Percentiles rank a stretch among this genome's conserved stretches.
phyloP scores from a whole-genome alignment of 2,888 invertebrate species.

The Scaptodrosophila latifasciaeformis region DNA sequence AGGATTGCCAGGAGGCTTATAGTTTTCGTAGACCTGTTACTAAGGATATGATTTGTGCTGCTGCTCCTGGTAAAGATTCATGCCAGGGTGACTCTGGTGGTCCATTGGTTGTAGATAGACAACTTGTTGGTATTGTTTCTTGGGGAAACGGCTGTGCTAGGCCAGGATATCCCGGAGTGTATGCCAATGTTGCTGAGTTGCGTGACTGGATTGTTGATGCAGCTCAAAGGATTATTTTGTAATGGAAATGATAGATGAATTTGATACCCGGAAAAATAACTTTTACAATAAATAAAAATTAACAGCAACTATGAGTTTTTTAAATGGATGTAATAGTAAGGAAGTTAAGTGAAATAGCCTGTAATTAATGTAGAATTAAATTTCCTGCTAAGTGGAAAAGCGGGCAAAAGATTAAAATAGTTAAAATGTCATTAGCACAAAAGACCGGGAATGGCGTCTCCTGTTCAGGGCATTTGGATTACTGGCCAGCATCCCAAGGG shows the following conservation, averaged over 20 bases:
- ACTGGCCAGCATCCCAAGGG: not conserved
- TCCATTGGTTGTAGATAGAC: too few relatives aligned
- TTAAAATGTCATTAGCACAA: constrained; percentile 49
- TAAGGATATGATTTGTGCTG: too few relatives aligned
- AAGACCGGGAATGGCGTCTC: constrained; percentile 12
- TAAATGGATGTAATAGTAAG: too few relatives aligned
- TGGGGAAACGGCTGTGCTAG: too few relatives aligned
- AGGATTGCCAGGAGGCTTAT: too few relatives aligned
- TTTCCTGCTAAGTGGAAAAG: constrained; percentile 5
- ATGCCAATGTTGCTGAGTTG: constrained; percentile 2
- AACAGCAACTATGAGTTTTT: constrained; percentile 4
- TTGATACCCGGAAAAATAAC: not conserved
- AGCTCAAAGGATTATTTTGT: constrained; percentile 30
- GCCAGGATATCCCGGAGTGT: too few relatives aligned
- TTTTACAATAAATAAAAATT: constrained; percentile 3
- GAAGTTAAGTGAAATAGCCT: constrained; percentile 23
- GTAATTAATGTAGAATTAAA: constrained; percentile 25
- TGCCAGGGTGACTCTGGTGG: too few relatives aligned
- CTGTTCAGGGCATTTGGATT: not conserved
- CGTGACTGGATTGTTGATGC: constrained; percentile 19
- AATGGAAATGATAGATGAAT: not conserved
- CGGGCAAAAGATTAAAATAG: constrained; percentile 39
- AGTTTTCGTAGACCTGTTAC: too few relatives aligned
- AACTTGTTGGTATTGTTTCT: too few relatives aligned
- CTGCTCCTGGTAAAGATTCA: too few relatives aligned